Conservation (phyloP, 2,888 invertebrate genomes). For the Cheilosia scutellata region DNA sequence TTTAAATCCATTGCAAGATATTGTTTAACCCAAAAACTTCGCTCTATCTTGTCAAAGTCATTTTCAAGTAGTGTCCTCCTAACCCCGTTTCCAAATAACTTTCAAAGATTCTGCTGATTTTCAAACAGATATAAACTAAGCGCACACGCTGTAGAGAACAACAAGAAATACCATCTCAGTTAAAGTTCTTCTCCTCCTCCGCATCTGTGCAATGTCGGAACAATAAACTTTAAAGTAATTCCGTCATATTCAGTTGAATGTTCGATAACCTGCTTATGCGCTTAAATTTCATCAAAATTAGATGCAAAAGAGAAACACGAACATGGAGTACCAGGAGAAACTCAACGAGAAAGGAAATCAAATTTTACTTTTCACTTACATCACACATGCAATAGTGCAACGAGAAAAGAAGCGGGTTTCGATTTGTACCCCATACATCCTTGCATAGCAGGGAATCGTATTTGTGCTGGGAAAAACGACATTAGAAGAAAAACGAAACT, state of each 20-base stretch:
- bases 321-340: not conserved
- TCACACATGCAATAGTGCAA: conserved; percentile 50
- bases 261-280: conserved; percentile 72
- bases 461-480: conserved; percentile 13
- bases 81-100: conserved; percentile 44
- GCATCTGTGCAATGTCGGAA: conserved; percentile 4
- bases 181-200: not conserved
- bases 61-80: conserved; percentile 38
- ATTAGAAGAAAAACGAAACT: conserved; percentile 34
- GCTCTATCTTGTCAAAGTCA: conserved; percentile 33
- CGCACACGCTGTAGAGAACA: conserved; percentile 9
- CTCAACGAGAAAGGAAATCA: conserved; percentile 56
- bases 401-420: conserved; percentile 15
- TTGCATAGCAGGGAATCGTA: conserved; percentile 52
- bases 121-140: conserved; percentile 24
- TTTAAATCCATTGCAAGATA: not conserved
- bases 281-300: conserved; percentile 73
- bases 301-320: conserved; percentile 53
- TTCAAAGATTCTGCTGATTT: conserved; percentile 43
- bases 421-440: conserved; percentile 58
- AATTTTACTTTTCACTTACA: conserved; percentile 71
- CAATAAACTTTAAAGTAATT: conserved; percentile 68
- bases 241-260: conserved; percentile 66
- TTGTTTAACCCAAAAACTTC: not conserved
- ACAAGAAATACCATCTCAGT: conserved; percentile 10